Evolutionary conservation across 2,888 invertebrate genomes (phyloP), one percentile per base, ranked within the genome.

Genomic region (Tenthredo distinguenda): DNA sequence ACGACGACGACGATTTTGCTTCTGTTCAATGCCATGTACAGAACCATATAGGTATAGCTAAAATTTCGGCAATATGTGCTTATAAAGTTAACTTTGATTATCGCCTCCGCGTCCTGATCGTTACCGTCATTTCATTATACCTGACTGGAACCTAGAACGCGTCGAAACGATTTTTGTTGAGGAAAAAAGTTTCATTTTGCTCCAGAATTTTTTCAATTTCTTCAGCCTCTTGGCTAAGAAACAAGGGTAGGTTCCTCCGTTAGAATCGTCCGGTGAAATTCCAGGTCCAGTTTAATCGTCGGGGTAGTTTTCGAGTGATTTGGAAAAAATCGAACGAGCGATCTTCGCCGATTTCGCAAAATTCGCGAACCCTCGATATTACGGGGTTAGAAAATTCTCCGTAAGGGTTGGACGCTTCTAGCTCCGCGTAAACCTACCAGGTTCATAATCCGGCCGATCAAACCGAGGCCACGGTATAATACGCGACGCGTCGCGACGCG

Each of bases 391-490:
- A 43, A 47, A 47, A 47, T 15, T 47, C 47, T 47, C 12, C 0
- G 0, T 0, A 47, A 47, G 3, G 12, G 3, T 47, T 47, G 3
- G 47, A 43, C 47, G 47, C 3, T 68, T 34, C 1, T 34, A 34
- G 18, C 31, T 31, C 5, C 12, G 12, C 2, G 31, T 12, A 68
- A 31, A 18, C 26, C 21, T n/a, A 10, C 2, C 1, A 40, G 7
- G 40, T 1, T 34, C 4, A 31, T 72, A 40, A 72, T 72, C 43
- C 31, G 0, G 26, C n/a, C 91, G 92, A 92, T 92, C 92, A 92
- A 92, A 91, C 92, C 89, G 89, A 90, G 91, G 91, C 91, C n/a
- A 6, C 18, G 55, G 50, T 6, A 50, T 50, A 43, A 43, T 43
- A 47, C 55, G n/a, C 55, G 55, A 7, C 4, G 43, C 10, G 12